Evolutionary conservation across 64 coral and sea anemone species (phyloP).

Genomic region (Porites australiensis): DNA sequence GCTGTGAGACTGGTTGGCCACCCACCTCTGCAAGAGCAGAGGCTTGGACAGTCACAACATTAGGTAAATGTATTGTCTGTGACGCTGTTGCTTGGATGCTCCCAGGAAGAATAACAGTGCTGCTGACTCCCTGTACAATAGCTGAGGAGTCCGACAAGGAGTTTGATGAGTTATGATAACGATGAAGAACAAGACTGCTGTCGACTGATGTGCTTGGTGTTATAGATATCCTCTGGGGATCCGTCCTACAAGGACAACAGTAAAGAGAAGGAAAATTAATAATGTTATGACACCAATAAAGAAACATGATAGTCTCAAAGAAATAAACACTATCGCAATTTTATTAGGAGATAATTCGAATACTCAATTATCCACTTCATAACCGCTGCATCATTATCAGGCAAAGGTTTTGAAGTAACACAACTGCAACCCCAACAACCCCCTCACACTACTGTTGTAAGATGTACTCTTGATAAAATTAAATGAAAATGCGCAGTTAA

Average conservation of each 20-base stretch:
- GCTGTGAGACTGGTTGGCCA: background rate
- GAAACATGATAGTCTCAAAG: too few relatives aligned
- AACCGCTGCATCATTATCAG: too few relatives aligned
- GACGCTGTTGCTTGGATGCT: conserved; percentile 81
- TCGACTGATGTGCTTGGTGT: conserved; percentile 52
- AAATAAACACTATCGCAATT: too few relatives aligned
- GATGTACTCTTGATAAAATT: too few relatives aligned
- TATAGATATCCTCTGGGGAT: conserved; percentile 55
- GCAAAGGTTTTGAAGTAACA: too few relatives aligned
- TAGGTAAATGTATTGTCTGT: conserved; percentile 84
- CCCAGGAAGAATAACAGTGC: conserved; percentile 79
- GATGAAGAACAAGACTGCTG: conserved; percentile 32
- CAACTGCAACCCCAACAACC: too few relatives aligned
- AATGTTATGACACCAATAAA: too few relatives aligned
- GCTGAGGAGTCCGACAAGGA: conserved; percentile 30
- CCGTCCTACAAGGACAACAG: background rate
- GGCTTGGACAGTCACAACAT: conserved; percentile 76
- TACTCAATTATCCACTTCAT: too few relatives aligned
- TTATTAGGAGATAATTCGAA: too few relatives aligned
- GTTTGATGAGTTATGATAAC: conserved; percentile 59
- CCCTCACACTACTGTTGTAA: too few relatives aligned
- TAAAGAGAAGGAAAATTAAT: too few relatives aligned
- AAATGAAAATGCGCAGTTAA: too few relatives aligned
- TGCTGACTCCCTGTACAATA: background rate
- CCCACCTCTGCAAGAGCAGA: conserved; percentile 79